A percentile compares a stretch with the other conserved stretches of the same genome.
Conservation (phyloP, 2,113 vertebrate species). For the Engraulis encrasicolus region DNA sequence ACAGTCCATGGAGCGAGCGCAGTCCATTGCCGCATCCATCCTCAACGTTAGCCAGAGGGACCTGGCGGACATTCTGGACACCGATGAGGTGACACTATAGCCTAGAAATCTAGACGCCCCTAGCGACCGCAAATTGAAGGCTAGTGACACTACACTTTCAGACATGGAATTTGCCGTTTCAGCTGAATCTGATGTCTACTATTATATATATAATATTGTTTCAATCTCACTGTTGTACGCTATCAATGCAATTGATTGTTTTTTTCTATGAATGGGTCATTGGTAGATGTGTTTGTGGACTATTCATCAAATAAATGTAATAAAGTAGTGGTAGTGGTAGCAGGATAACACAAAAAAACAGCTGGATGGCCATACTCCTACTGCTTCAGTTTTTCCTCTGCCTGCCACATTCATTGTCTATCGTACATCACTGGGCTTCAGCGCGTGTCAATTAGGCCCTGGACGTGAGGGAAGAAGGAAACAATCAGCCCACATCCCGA, state of each 20-base stretch:
- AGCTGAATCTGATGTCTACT: too few relatives aligned
- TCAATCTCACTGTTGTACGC: too few relatives aligned
- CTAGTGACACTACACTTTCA: conserved; percentile 18
- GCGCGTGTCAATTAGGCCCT: background rate
- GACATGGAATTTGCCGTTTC: too few relatives aligned
- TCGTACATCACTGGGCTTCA: conserved; percentile 6
- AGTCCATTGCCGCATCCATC: conserved; percentile 87
- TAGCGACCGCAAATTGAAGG: too few relatives aligned
- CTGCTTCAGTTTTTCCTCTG: conserved; percentile 20
- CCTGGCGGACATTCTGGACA: conserved; percentile 85
- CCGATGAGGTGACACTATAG: conserved; percentile 87
- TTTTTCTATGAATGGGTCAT: background rate
- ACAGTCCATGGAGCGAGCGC: conserved; percentile 84
- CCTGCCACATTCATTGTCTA: conserved; percentile 1
- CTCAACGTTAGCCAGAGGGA: conserved; percentile 89
- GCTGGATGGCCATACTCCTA: background rate
- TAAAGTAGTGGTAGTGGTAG: background rate
- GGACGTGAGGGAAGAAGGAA: conserved; percentile 5
- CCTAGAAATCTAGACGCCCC: too few relatives aligned
- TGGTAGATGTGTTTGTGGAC: background rate
- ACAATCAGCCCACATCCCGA: background rate
- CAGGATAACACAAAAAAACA: background rate
- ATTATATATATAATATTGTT: too few relatives aligned
- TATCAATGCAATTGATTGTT: too few relatives aligned
- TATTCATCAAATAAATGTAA: background rate